These are phyloP conservation scores for Minunthozetes semirufus DNA, from an alignment of 2,888 invertebrate species.

Conservation along the genomic window DNA sequence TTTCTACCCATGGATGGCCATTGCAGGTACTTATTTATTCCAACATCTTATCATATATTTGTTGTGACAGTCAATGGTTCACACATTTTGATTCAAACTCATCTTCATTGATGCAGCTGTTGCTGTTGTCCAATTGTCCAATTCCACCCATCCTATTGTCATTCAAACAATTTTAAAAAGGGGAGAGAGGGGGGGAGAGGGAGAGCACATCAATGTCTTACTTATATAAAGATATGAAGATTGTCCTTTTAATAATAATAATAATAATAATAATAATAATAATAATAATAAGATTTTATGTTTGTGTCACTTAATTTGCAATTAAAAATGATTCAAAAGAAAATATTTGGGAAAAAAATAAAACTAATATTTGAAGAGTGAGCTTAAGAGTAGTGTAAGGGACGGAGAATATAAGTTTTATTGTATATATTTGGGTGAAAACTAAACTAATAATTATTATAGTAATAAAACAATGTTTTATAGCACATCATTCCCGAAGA, in stretches of 20 bases:
- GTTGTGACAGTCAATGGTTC: background rate
- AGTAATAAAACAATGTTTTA: constrained; percentile 23
- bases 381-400: too few species aligned
- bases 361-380: constrained; percentile 2
- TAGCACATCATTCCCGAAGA: constrained; percentile 18
- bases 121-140: constrained; percentile 3
- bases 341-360: too few species aligned
- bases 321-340: too few species aligned
- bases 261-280: too few species aligned
- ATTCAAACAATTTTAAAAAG: constrained; percentile 12
- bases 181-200: background rate
- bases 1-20: constrained; percentile 97
- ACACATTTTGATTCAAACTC: background rate
- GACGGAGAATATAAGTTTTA: background rate
- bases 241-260: too few species aligned
- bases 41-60: background rate
- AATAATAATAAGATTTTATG: too few species aligned
- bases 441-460: constrained; percentile 23
- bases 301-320: too few species aligned
- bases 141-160: constrained; percentile 11
- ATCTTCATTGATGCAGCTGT: constrained; percentile 19
- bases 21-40: constrained; percentile 72
- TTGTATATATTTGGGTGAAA: background rate
- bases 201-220: too few species aligned
- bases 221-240: too few species aligned